Percentiles rank a stretch among this genome's conserved stretches.
These are phyloP conservation scores for Mesorhabditis sp. DNA, from an alignment of 2,888 invertebrate genomes.

Conservation along the genomic window DNA sequence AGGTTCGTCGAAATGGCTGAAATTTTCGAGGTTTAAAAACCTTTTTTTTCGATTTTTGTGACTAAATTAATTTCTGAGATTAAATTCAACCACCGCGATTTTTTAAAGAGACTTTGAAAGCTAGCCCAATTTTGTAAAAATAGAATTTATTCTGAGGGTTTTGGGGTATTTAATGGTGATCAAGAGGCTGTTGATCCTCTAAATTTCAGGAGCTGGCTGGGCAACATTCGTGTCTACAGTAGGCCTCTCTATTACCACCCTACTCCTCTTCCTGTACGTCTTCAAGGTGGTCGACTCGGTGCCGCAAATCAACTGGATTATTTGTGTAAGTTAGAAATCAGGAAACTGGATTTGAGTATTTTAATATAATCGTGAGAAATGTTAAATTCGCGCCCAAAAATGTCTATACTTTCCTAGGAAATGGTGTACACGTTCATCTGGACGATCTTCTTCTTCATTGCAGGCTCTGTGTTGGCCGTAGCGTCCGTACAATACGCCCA, in stretches of 20 bases:
- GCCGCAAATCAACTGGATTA: slow-evolving; percentile 80
- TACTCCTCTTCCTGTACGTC: slow-evolving; percentile 75
- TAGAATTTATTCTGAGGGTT: not conserved
- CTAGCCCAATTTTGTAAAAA: not conserved
- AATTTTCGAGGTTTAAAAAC: too few relatives aligned
- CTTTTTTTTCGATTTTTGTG: too few relatives aligned
- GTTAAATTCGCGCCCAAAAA: not conserved
- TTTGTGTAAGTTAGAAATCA: slow-evolving; percentile 70
- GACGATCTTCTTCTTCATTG: slow-evolving; percentile 74
- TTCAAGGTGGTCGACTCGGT: slow-evolving; percentile 82
- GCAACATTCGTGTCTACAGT: slow-evolving; percentile 67
- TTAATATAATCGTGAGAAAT: not conserved
- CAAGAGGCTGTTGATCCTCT: too few relatives aligned
- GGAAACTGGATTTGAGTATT: too few relatives aligned
- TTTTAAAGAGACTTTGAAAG: too few relatives aligned
- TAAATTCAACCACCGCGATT: too few relatives aligned
- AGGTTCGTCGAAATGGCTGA: slow-evolving; percentile 14
- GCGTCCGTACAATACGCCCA: slow-evolving; percentile 40
- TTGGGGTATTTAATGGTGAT: too few relatives aligned
- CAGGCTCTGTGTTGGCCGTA: slow-evolving; percentile 68
- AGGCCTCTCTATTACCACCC: slow-evolving; percentile 80
- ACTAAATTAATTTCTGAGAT: too few relatives aligned
- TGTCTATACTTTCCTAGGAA: slow-evolving; percentile 63
- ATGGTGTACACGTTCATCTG: slow-evolving; percentile 73
- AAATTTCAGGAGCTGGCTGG: slow-evolving; percentile 67